phyloP scores from a whole-genome alignment of 2,888 invertebrate species.

The Lithophane semibrunnea region DNA sequence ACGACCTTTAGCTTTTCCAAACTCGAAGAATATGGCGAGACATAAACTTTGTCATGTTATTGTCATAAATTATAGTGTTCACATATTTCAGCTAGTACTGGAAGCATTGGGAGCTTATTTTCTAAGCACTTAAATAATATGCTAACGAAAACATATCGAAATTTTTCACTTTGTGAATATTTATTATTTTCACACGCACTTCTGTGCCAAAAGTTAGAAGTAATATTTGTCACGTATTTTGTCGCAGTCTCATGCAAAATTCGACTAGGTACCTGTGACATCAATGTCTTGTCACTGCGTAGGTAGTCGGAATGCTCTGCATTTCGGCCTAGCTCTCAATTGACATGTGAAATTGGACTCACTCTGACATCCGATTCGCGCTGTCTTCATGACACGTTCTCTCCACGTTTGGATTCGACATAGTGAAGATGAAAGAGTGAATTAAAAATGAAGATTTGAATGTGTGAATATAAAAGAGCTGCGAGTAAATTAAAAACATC shows the following conservation, averaged over 20 bases:
- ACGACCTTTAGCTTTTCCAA: slow-evolving; percentile 32
- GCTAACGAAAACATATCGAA: slow-evolving; percentile 13
- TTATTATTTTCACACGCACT: not conserved
- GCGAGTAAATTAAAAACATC: slow-evolving; percentile 13
- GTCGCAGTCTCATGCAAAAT: not conserved
- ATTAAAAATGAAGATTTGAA: slow-evolving; percentile 1
- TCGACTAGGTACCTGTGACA: not conserved
- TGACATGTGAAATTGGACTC: slow-evolving; percentile 16
- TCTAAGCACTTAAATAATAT: not conserved
- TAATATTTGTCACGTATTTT: not conserved
- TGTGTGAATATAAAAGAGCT: not conserved
- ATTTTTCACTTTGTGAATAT: not conserved
- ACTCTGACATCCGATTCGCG: slow-evolving; percentile 22
- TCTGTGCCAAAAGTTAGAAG: not conserved
- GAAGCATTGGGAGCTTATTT: not conserved
- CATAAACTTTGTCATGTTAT: slow-evolving; percentile 40
- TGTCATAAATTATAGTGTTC: slow-evolving; percentile 34
- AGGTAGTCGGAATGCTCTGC: not conserved
- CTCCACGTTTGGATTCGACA: not conserved
- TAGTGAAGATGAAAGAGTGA: not conserved
- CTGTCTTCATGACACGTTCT: slow-evolving; percentile 7
- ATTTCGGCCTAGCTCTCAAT: slow-evolving; percentile 5
- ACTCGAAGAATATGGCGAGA: slow-evolving; percentile 25
- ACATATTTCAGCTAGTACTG: slow-evolving; percentile 6
- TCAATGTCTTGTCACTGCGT: not conserved